These are phyloP conservation scores for Stomatorhinus walkeri DNA, from an alignment of 2,797 vertebrate species.

Conservation along the genomic window DNA sequence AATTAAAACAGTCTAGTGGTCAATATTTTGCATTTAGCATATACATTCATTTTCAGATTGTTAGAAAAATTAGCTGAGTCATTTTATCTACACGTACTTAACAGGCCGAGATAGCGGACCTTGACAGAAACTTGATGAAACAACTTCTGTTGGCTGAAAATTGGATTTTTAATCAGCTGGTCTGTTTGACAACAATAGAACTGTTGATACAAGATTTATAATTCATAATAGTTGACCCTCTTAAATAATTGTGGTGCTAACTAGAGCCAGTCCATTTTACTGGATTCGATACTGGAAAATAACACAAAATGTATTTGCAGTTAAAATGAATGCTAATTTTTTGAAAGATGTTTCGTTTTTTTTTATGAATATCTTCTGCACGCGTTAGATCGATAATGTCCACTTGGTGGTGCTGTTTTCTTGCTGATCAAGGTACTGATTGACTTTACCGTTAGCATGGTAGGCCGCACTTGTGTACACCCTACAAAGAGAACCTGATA, in stretches of 20 bases:
- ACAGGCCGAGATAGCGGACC: not conserved
- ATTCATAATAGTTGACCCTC: not conserved
- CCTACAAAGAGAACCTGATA: not conserved
- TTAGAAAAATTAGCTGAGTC: not conserved
- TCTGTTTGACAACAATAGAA: not conserved
- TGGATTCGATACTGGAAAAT: not conserved
- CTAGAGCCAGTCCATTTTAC: not conserved
- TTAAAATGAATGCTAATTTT: not conserved
- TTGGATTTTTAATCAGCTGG: not conserved
- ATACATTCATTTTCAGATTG: not conserved
- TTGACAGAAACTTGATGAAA: not conserved
- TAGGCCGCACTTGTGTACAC: not conserved
- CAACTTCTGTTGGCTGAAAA: not conserved
- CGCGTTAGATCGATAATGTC: not conserved
- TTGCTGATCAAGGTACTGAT: not conserved
- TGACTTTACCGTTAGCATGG: not conserved
- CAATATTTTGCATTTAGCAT: not conserved
- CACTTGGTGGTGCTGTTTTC: conserved; percentile 35
- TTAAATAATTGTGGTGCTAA: not conserved
- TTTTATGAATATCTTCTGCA: not conserved
- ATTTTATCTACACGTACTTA: not conserved
- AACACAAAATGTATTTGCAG: not conserved
- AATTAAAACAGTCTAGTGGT: not conserved
- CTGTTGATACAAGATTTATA: not conserved
- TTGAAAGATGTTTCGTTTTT: not conserved